Conservation (phyloP, 92 coral and sea anemone species). For the Heliopora coerulea region DNA sequence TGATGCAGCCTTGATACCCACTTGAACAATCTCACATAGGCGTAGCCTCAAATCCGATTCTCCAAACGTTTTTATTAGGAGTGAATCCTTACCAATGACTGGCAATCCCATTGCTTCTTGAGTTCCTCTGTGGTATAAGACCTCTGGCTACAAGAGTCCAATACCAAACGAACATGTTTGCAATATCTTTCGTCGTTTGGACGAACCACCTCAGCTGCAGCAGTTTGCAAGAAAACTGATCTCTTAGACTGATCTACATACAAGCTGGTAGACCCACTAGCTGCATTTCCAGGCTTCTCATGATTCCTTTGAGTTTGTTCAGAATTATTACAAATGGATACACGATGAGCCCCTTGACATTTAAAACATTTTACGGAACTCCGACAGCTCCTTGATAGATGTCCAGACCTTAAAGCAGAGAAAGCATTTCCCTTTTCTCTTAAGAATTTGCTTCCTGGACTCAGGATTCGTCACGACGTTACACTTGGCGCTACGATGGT, state of each 20-base stretch:
- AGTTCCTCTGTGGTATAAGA: not conserved
- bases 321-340: too few relatives aligned
- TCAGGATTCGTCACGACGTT: not conserved
- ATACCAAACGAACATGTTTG: not conserved
- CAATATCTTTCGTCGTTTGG: not conserved
- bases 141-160: not conserved
- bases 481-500: not conserved
- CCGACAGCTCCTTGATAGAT: not conserved
- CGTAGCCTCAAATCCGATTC: slow-evolving; percentile 25
- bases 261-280: too few relatives aligned
- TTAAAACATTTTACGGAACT: not conserved
- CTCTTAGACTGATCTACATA: not conserved
- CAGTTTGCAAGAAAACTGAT: not conserved
- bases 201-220: not conserved
- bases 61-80: slow-evolving; percentile 36
- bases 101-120: slow-evolving; percentile 10
- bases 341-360: too few relatives aligned
- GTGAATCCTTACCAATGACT: slow-evolving; percentile 11
- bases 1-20: slow-evolving; percentile 15
- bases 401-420: not conserved
- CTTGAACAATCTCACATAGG: slow-evolving; percentile 29
- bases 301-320: too few relatives aligned
- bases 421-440: not conserved
- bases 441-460: not conserved
- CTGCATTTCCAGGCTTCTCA: too few relatives aligned